Percentiles rank a stretch among this genome's conserved stretches.
These are phyloP conservation scores for Phoenicopterus ruber DNA, from an alignment of 2,113 vertebrate species.

Conservation along the genomic window DNA sequence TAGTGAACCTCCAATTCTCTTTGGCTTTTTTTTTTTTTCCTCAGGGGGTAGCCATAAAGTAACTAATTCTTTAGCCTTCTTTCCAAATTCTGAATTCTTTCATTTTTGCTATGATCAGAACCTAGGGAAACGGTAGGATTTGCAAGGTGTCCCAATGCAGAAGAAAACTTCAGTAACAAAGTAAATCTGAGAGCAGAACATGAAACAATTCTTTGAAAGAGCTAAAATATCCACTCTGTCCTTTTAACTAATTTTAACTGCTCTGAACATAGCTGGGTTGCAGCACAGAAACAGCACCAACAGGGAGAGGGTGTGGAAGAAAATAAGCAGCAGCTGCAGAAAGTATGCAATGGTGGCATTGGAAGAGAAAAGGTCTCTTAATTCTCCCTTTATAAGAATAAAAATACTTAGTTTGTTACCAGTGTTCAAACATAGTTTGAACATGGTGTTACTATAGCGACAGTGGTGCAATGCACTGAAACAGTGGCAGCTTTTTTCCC, in stretches of 20 bases:
- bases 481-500: neutral
- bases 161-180: neutral
- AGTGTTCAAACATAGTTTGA: neutral
- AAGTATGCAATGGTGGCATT: neutral
- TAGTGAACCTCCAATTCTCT: neutral
- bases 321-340: constrained; percentile 23
- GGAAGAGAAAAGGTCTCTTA: neutral
- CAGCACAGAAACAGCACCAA: neutral
- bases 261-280: neutral
- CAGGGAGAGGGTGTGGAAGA: constrained; percentile 11
- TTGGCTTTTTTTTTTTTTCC: neutral
- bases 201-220: neutral
- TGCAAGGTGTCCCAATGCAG: neutral
- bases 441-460: neutral
- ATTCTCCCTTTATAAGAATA: neutral
- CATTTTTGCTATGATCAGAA: neutral
- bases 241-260: neutral
- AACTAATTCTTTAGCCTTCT: neutral
- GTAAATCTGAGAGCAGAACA: neutral
- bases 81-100: neutral
- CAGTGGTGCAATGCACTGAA: neutral
- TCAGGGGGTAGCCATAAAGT: neutral
- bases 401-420: neutral
- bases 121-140: neutral
- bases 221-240: neutral